Conservation (phyloP, 2,113 vertebrate genomes). For the Nibea coibor region DNA sequence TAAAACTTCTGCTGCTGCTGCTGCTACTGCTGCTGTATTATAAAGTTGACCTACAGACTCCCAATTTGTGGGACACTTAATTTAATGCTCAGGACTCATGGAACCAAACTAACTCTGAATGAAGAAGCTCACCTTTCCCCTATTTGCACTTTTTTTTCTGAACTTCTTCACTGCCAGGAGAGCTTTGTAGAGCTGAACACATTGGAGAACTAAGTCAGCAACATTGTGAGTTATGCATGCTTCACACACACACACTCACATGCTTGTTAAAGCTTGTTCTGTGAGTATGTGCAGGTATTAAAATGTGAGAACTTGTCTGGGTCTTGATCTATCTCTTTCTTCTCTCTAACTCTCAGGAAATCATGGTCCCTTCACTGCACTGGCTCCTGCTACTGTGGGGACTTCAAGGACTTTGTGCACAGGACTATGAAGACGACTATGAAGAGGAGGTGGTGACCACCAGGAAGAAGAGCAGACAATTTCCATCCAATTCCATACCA, state of each 20-base stretch:
- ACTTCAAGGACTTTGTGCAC: conserved; percentile 79
- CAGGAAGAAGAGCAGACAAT: conserved; percentile 79
- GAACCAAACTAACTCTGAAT: conserved; percentile 43
- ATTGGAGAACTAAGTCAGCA: conserved; percentile 50
- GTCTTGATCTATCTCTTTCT: conserved; percentile 14
- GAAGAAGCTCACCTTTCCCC: conserved; percentile 30
- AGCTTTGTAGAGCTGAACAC: conserved; percentile 26
- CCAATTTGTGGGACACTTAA: neutral
- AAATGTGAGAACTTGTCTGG: conserved; percentile 61
- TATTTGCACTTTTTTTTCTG: conserved; percentile 32
- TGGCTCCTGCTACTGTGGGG: conserved; percentile 86
- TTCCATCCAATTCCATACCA: conserved; percentile 77
- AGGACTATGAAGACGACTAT: conserved; percentile 82
- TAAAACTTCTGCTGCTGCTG: conserved; percentile 8
- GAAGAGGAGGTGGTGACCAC: conserved; percentile 74
- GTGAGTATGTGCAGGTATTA: conserved; percentile 44
- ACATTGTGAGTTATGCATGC: conserved; percentile 67
- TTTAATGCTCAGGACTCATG: conserved; percentile 38
- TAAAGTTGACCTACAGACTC: conserved; percentile 31
- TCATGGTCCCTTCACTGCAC: conserved; percentile 70
- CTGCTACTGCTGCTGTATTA: conserved; percentile 24
- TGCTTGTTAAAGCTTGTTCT: conserved; percentile 71
- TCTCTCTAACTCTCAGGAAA: conserved; percentile 32
- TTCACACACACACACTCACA: neutral
- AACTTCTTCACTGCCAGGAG: conserved; percentile 5